Evolutionary conservation across 1,140 invertebrate species (phyloP), one percentile per base, ranked within the genome.

Genomic region (Gonatopus flavifemur): DNA sequence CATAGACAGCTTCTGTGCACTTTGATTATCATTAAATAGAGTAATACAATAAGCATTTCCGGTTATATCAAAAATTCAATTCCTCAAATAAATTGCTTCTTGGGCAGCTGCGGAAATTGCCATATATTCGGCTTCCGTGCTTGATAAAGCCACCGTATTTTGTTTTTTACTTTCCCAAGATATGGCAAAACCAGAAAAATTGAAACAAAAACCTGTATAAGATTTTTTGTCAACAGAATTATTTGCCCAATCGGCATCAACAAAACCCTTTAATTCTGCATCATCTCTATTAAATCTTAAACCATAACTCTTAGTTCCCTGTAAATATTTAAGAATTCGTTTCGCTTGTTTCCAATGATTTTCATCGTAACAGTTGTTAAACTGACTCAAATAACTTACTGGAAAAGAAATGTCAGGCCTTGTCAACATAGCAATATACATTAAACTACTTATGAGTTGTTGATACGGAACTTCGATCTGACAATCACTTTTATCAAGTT

Each of bases 401-500:
- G 62, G 55, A 49, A 57, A 70, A 9, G 61, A 42, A 33, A 76
- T 64, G 44, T 78, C 71, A 22, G 62, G 70, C 25, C 71, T 12
- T 2, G 70, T 68, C 12, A 44, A 41, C 1, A 64, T 31, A 4
- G 66, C 46, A 8, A 73, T 25, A 45, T 74, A 74, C 52, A 76
- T 59, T 6, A 61, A 36, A 3, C 2, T 61, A 3, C 60, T 53
- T 16, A 59, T 44, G 20, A 52, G 22, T 36, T 44, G 33, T 40
- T 53, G 49, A 53, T 59, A 40, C 40, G 43, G 22, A 20, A 30
- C 16, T 51, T 52, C 13, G 24, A 20, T 41, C 24, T 16, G 19
- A 37, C 10, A 10, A 2, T 36, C 31, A 10, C 3, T 35, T 32
- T 24, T 30, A 36, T 25, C 15, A 21, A 37, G 20, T n/a, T 20